These are phyloP conservation scores for Amphimallon solstitiale DNA, from an alignment of 2,888 invertebrate species.

Conservation along the genomic window DNA sequence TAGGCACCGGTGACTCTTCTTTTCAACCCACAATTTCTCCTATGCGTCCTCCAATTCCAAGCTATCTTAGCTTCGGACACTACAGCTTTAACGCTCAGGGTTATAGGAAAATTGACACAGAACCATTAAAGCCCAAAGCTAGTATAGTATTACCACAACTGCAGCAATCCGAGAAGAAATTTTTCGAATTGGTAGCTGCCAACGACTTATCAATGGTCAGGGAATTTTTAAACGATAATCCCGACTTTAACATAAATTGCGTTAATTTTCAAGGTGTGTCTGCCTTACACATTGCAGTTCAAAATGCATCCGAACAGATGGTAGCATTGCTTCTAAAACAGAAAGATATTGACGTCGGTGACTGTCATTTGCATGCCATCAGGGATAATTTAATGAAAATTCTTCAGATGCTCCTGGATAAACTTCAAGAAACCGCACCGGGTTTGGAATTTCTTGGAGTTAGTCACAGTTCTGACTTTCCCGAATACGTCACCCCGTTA, in stretches of 20 bases:
- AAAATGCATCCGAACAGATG: slow-evolving; percentile 70
- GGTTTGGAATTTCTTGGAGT: slow-evolving; percentile 63
- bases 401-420: slow-evolving; percentile 67
- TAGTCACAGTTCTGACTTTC: slow-evolving; percentile 69
- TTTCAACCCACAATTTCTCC: no score
- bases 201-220: slow-evolving; percentile 63
- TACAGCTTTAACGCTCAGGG: slow-evolving; percentile 35
- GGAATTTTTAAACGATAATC: slow-evolving; percentile 62
- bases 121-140: slow-evolving; percentile 45
- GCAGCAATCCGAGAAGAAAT: slow-evolving; percentile 64
- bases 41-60: slow-evolving; percentile 7
- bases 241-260: slow-evolving; percentile 68
- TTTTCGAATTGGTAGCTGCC: slow-evolving; percentile 65
- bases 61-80: slow-evolving; percentile 35
- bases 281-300: slow-evolving; percentile 74
- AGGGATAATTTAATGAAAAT: slow-evolving; percentile 70
- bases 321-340: slow-evolving; percentile 71
- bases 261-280: slow-evolving; percentile 72
- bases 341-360: slow-evolving; percentile 71
- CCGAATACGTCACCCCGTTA: slow-evolving; percentile 75
- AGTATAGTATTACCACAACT: slow-evolving; percentile 66
- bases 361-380: slow-evolving; percentile 75
- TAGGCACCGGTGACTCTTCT: neutral
- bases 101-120: slow-evolving; percentile 28
- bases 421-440: slow-evolving; percentile 58